A percentile compares a stretch with the other conserved stretches of the same genome.
Evolutionary conservation across 2,113 vertebrate species (phyloP).

Genomic region (Serilophus lunatus): DNA sequence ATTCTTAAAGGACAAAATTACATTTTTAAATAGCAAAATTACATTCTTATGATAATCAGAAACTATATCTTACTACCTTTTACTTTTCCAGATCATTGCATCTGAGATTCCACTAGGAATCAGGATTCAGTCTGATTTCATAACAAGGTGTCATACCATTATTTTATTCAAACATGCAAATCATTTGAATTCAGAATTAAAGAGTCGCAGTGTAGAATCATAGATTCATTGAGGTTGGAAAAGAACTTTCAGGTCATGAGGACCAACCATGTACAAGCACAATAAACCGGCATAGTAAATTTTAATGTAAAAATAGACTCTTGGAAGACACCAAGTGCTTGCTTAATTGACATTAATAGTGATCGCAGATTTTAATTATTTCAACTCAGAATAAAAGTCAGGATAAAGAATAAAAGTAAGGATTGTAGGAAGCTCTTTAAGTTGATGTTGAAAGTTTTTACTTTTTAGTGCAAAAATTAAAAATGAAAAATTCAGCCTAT

Average conservation of each 20-base stretch:
- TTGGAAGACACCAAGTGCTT: not conserved
- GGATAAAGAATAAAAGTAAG: too few relatives aligned
- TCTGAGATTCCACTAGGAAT: not conserved
- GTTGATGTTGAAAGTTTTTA: too few relatives aligned
- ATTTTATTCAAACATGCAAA: not conserved
- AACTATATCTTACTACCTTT: not conserved
- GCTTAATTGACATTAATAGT: not conserved
- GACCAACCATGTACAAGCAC: rapidly evolving
- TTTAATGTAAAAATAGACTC: not conserved
- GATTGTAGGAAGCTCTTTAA: not conserved
- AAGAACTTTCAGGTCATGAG: not conserved
- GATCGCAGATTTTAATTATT: not conserved
- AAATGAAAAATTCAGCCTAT: not conserved
- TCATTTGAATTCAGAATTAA: not conserved
- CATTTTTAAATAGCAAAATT: not conserved
- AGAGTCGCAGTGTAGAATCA: not conserved
- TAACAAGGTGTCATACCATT: not conserved
- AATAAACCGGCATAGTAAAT: not conserved
- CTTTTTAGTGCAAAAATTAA: not conserved
- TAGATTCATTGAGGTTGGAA: not conserved
- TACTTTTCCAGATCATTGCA: not conserved
- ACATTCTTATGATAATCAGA: not conserved
- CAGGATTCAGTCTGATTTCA: not conserved
- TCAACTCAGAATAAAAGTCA: not conserved
- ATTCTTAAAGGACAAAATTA: not conserved